These are phyloP conservation scores for Chiloscyllium punctatum DNA, from an alignment of 2,797 vertebrate species.

Conservation along the genomic window DNA sequence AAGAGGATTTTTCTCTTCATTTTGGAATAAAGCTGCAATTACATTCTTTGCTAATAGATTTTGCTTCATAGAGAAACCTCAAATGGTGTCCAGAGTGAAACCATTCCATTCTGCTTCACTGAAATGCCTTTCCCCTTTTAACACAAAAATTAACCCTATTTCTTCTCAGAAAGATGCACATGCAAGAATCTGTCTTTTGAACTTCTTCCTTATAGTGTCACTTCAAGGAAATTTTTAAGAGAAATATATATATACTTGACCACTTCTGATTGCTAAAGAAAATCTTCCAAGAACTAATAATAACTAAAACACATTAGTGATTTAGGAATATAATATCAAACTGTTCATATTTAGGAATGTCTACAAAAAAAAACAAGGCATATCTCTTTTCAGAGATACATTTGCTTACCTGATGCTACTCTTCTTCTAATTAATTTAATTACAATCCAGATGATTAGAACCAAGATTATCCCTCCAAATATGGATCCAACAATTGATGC, in stretches of 20 bases:
- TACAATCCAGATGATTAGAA: neutral
- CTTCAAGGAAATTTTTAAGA: neutral
- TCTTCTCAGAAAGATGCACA: neutral
- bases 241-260: neutral
- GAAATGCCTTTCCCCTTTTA: neutral
- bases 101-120: neutral
- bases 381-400: neutral
- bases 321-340: neutral
- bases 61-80: neutral
- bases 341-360: neutral
- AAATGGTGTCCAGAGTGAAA: neutral
- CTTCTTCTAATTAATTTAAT: neutral
- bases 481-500: neutral
- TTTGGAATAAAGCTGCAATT: neutral
- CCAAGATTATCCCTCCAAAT: slow-evolving; percentile 12
- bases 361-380: neutral
- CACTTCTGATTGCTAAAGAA: neutral
- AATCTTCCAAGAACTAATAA: neutral
- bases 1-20: neutral
- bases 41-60: neutral
- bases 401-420: neutral
- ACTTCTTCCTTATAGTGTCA: neutral
- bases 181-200: neutral
- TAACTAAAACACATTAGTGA: neutral
- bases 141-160: neutral